Evolutionary conservation across 2,113 vertebrate genomes (phyloP), one percentile per base, ranked within the genome.

Genomic region (Semicossyphus pulcher): DNA sequence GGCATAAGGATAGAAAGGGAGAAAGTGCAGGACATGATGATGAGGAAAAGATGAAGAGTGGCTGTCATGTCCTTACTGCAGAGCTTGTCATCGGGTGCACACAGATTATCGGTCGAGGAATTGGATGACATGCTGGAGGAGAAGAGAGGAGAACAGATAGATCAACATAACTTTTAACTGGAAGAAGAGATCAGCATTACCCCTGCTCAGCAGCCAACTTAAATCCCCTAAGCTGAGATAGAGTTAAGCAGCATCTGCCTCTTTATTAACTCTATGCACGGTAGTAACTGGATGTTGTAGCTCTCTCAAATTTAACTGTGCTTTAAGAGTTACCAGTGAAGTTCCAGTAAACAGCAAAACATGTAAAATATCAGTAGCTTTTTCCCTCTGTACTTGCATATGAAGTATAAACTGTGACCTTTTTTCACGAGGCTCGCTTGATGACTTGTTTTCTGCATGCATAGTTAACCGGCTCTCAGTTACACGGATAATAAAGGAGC

Each of bases 91-190:
- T 28, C 28, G 0, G 45, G 3, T 2, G 69, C 77, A 52, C 90
- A 88, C 36, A n/a, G 28, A 21, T 49, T 28, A 16, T 47, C 42
- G 0, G 20, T 42, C 5, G 79, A 72, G 56, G 85, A 70, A 81
- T 77, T 87, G 76, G 73, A 83, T 23, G 88, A 60, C 90, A 92
- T 92, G 34, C 87, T 90, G 86, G 4, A 80, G 61, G 28, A 42
- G 51, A 4, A 64, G 39, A 86, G 31, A 72, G 26, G 48, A 58
- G 45, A 28, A 63, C 3, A 48, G 20, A 52, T 1, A 5, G 60
- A 53, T 76, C 61, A 72, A 9, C 7, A 7, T 65, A 28, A 62
- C 48, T 39, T 18, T 60, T 36, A 47, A 41, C 29, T 1, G 12
- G 1, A 31, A 1, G 53, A 20, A 10, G 52, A 52, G 71, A 65